Evolutionary conservation across 2,113 vertebrate species (phyloP).

Genomic region (Heterotilapia buettikoferi): DNA sequence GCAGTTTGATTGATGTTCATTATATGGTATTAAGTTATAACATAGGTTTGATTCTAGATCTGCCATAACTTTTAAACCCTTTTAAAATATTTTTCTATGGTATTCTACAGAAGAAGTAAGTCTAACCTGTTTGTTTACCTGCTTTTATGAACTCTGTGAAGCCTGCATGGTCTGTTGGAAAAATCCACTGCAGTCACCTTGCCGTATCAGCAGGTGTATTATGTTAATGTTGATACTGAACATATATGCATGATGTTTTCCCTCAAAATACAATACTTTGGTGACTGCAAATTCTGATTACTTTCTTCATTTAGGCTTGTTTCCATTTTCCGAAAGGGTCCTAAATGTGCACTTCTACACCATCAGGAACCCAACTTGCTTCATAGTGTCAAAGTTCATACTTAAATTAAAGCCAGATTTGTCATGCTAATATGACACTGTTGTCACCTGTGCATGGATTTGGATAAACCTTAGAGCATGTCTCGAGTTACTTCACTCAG

Average conservation of each 20-base stretch:
- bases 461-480: constrained; percentile 35
- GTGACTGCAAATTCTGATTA: background rate
- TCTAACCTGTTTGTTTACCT: background rate
- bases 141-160: background rate
- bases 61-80: background rate
- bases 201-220: background rate
- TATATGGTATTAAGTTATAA: background rate
- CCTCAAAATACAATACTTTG: background rate
- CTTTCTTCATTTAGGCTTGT: background rate
- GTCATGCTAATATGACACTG: constrained; percentile 30
- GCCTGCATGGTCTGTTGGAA: background rate
- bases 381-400: constrained; percentile 10
- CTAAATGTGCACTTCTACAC: background rate
- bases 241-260: background rate
- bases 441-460: constrained; percentile 31
- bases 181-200: background rate
- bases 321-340: background rate
- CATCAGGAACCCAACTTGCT: background rate
- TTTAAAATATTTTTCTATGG: background rate
- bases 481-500: constrained; percentile 50
- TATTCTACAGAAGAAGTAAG: background rate
- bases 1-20: background rate
- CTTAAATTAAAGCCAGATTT: constrained; percentile 56
- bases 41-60: background rate
- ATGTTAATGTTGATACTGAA: background rate